Base-by-base conservation (phyloP, 2,888 invertebrate genomes). In the Caenorhabditis sp. region DNA sequence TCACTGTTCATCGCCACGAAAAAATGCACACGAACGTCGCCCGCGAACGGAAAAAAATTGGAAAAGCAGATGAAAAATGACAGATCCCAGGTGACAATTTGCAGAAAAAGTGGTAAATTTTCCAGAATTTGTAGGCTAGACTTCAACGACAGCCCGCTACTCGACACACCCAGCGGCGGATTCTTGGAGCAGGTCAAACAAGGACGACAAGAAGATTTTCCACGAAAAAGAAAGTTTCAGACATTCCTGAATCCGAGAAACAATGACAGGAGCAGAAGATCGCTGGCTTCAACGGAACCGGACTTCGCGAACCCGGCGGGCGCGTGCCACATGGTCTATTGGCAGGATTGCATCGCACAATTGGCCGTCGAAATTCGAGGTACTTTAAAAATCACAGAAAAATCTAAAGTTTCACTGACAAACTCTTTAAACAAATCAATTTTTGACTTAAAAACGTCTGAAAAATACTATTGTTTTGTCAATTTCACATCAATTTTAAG, bases 281-380 rank as follows among this genome's bases (percentile, higher is more conserved):
- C 15, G 24, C 20, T 9, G 13, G 15, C n/a, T 5, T 70, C 70
- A 5, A 45, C 41, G 15, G 68, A 70, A 26, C 75, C 70, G 2
- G 70, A 79, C 39, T 79, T 79, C 35, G 22, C 30, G 2, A 52
- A 72, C 9, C 30, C 43, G 1, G 37, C 15, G 9, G 79, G 71
- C 15, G 63, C 71, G 1, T 58, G 61, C 17, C 71, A 70, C 26
- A 50, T 50, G 24, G 58, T 71, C 13, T 74, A 77, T 26, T 81
- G 81, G 78, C 50, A 70, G 26, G 81, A 81, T 48, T 79, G 78
- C 50, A 24, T 81, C n/a, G 45, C 65, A 4, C 70, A 75, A 50
- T 39, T 79, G 24, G 46, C 62, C 8, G 30, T 48, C 32, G 71
- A 79, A 41, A 79, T 79, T 63, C 59, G 17, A 56, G 72, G 80